Conservation (phyloP, 2,888 invertebrate genomes). For the Asteroscopus sphinx region DNA sequence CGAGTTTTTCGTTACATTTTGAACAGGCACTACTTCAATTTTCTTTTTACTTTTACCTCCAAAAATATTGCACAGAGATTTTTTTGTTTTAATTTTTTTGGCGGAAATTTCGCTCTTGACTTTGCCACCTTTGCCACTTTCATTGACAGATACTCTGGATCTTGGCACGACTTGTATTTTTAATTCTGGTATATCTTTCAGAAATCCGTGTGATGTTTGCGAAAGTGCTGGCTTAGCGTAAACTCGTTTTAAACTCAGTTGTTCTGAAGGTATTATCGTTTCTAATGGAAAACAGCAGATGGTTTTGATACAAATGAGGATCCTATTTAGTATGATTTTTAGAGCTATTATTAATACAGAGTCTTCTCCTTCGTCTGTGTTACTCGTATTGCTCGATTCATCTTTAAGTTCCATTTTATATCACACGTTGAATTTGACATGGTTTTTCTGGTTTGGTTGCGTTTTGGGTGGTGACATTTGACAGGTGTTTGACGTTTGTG, state of each 20-base stretch:
- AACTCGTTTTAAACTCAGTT: background rate
- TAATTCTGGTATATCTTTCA: background rate
- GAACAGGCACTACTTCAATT: background rate
- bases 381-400: background rate
- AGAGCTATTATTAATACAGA: background rate
- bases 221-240: background rate
- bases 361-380: background rate
- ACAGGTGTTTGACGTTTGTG: conserved; percentile 1
- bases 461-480: background rate
- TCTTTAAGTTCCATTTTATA: conserved; percentile 17
- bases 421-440: conserved; percentile 24
- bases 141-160: conserved; percentile 20
- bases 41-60: conserved; percentile 16
- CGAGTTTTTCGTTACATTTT: background rate
- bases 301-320: conserved; percentile 36
- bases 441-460: background rate
- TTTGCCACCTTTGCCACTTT: background rate
- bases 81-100: background rate
- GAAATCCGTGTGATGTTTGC: conserved; percentile 1
- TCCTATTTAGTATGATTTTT: conserved; percentile 17
- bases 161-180: conserved; percentile 22
- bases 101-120: background rate
- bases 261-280: conserved; percentile 26
- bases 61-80: conserved; percentile 1
- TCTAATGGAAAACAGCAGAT: conserved; percentile 49